Evolutionary conservation across 2,888 invertebrate genomes (phyloP).

Genomic region (Pasiphila rectangulata): DNA sequence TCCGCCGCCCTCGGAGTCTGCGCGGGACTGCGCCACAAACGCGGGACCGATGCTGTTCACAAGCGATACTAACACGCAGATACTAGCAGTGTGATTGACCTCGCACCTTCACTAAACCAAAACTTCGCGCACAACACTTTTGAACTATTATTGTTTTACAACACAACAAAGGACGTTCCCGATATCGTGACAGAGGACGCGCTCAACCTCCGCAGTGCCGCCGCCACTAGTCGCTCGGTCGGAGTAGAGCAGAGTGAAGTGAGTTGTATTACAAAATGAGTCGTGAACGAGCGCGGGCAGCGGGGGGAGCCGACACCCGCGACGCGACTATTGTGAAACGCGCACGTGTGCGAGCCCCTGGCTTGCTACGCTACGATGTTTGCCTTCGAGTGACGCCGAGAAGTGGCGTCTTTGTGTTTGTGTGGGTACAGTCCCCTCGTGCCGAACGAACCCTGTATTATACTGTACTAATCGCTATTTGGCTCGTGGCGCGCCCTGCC

Average conservation of each 20-base stretch:
- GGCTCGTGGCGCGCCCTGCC: slow-evolving; percentile 23
- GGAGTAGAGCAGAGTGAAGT: slow-evolving; percentile 51
- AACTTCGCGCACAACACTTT: slow-evolving; percentile 41
- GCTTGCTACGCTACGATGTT: slow-evolving; percentile 36
- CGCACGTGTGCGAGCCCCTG: slow-evolving; percentile 53
- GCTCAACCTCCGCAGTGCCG: slow-evolving; percentile 52
- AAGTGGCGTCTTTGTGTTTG: slow-evolving; percentile 31
- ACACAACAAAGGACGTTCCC: slow-evolving; percentile 56
- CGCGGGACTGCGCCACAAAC: slow-evolving; percentile 50
- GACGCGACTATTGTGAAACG: slow-evolving; percentile 47
- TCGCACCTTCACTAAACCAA: slow-evolving; percentile 58
- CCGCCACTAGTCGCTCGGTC: slow-evolving; percentile 47
- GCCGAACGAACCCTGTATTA: slow-evolving; percentile 31
- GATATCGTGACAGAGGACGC: slow-evolving; percentile 39
- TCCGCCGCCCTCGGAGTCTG: slow-evolving; percentile 52
- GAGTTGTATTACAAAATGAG: slow-evolving; percentile 58
- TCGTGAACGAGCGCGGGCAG: slow-evolving; percentile 45
- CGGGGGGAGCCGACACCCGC: slow-evolving; percentile 37
- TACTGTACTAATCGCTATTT: slow-evolving; percentile 9
- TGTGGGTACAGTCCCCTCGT: slow-evolving; percentile 51
- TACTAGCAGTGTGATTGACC: slow-evolving; percentile 45
- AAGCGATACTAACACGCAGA: slow-evolving; percentile 21
- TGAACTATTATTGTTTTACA: slow-evolving; percentile 39
- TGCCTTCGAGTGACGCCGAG: slow-evolving; percentile 40
- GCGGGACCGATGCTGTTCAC: slow-evolving; percentile 28